These are phyloP conservation scores for Astreopora myriophthalma DNA, from an alignment of 64 coral and sea anemone genomes.

Conservation along the genomic window DNA sequence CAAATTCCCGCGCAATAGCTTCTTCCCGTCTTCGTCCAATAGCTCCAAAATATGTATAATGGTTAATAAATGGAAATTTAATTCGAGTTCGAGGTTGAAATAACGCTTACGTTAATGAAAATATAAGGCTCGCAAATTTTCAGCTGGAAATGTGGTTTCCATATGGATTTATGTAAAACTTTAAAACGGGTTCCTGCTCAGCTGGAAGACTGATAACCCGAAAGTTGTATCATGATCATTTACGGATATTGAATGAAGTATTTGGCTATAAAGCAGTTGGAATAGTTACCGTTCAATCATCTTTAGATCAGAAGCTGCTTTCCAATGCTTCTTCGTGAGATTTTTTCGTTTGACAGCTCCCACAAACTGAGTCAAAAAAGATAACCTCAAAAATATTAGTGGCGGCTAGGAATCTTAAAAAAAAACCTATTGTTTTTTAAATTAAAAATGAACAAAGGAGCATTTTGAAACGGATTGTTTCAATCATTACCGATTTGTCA, in stretches of 20 bases:
- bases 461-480: neutral
- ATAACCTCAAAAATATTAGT: neutral
- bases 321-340: neutral
- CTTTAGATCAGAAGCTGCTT: neutral
- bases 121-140: neutral
- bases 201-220: neutral
- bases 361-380: neutral
- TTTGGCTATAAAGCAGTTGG: neutral
- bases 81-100: neutral
- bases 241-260: neutral
- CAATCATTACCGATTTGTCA: neutral
- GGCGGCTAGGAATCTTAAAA: neutral
- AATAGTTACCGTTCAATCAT: neutral
- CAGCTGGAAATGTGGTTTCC: constrained; percentile 11
- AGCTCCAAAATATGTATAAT: neutral
- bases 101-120: neutral
- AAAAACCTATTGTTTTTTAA: neutral
- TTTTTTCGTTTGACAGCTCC: neutral
- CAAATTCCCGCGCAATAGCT: no score
- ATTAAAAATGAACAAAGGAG: constrained; percentile 11
- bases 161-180: neutral
- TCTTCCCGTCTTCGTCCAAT: no score
- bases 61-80: constrained; percentile 1
- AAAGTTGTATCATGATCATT: neutral
- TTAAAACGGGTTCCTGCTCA: neutral